Evolutionary conservation across 2,797 vertebrate genomes (phyloP).

Genomic region (Salmo trutta): DNA sequence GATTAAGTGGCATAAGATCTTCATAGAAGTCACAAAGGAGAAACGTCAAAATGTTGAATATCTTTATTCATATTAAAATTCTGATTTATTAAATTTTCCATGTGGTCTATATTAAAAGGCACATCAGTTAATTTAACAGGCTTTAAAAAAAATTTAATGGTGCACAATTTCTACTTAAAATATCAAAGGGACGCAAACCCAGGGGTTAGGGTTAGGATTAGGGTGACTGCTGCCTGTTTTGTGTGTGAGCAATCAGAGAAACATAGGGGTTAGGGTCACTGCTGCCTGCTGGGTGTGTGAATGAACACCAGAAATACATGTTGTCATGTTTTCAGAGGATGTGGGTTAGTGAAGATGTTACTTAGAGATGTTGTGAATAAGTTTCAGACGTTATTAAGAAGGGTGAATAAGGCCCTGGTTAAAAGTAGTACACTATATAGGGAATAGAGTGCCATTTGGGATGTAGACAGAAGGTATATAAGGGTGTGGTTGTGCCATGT

Average conservation of each 20-base stretch:
- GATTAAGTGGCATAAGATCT: no score
- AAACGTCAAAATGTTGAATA: no score
- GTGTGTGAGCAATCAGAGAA: background rate
- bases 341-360: background rate
- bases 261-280: slow-evolving; percentile 56
- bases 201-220: no score
- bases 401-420: background rate
- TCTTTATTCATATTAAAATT: no score
- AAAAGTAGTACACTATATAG: background rate
- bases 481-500: background rate
- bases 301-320: slow-evolving; percentile 4
- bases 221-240: slow-evolving; percentile 76
- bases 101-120: no score
- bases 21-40: no score
- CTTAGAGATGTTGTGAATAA: background rate
- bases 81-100: no score
- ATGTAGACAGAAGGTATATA: background rate
- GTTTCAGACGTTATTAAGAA: background rate
- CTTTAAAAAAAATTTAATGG: no score
- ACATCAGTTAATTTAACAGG: no score
- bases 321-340: background rate
- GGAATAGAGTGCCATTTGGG: background rate
- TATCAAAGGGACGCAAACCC: no score
- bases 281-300: slow-evolving; percentile 69
- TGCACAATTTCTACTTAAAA: no score